Evolutionary conservation across 2,888 invertebrate species (phyloP).

Genomic region (Zaprionus bogoriensis): DNA sequence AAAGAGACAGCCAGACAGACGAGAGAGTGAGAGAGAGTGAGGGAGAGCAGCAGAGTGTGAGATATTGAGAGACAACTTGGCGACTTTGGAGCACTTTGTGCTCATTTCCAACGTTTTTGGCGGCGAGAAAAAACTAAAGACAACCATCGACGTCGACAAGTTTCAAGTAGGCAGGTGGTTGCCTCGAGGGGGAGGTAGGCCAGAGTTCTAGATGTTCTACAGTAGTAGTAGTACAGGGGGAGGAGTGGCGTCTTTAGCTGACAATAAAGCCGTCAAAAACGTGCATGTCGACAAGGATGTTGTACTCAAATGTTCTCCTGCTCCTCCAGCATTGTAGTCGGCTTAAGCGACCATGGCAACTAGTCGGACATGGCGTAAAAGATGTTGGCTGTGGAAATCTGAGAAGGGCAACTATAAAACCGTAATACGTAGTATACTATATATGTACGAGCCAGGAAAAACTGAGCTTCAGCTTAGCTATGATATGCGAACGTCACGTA

Average conservation of each 20-base stretch:
- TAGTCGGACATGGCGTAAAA: conserved; percentile 10
- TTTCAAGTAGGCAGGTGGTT: conserved; percentile 22
- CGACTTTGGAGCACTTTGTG: conserved; percentile 73
- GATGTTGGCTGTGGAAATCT: neutral
- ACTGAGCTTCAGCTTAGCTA: neutral
- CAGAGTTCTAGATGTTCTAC: too few relatives aligned
- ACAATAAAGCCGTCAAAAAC: conserved; percentile 72
- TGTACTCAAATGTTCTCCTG: conserved; percentile 36
- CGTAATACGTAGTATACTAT: neutral
- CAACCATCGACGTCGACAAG: conserved; percentile 17
- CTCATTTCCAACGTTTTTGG: conserved; percentile 58
- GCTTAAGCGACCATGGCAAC: conserved; percentile 55
- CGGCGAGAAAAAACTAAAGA: conserved; percentile 32
- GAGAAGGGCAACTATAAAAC: neutral
- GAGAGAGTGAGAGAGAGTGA: neutral
- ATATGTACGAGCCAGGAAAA: neutral
- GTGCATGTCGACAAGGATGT: conserved; percentile 60
- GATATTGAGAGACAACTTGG: conserved; percentile 50
- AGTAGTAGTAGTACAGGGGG: neutral
- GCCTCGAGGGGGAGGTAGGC: neutral
- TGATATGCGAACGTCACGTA: neutral
- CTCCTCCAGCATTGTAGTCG: conserved; percentile 9
- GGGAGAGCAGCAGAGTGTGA: conserved; percentile 5
- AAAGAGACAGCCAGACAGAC: conserved; percentile 20
- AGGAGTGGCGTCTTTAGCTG: conserved; percentile 19